Evolutionary conservation across 2,113 vertebrate species (phyloP).

Genomic region (Orycteropus afer): DNA sequence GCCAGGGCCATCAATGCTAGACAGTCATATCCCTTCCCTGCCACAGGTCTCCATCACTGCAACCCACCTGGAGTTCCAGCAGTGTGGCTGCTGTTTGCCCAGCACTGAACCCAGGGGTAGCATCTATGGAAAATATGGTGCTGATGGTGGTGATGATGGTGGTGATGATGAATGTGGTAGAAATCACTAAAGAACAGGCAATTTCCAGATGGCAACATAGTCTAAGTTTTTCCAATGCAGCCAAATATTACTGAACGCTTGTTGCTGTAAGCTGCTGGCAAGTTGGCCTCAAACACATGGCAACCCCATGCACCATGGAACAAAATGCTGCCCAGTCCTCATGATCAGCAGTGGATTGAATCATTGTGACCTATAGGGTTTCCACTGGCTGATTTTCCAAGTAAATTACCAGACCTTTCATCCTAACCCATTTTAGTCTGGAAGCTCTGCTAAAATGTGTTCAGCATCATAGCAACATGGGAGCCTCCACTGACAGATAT

Average conservation of each 20-base stretch:
- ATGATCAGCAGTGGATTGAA: not conserved
- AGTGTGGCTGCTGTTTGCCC: no score
- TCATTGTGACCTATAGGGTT: not conserved
- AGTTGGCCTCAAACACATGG: not conserved
- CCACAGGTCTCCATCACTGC: not conserved
- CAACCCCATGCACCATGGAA: not conserved
- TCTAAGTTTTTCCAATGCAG: not conserved
- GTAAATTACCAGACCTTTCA: not conserved
- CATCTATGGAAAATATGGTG: not conserved
- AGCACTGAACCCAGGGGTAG: not conserved
- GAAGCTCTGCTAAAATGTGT: not conserved
- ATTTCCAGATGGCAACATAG: not conserved
- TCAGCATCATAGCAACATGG: no score
- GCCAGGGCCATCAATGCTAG: not conserved
- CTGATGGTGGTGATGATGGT: not conserved
- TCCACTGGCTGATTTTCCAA: not conserved
- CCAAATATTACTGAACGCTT: not conserved
- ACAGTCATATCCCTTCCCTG: not conserved
- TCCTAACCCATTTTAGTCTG: not conserved
- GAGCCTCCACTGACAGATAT: not conserved
- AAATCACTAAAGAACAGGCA: not conserved
- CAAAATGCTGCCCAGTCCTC: not conserved
- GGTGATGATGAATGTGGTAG: not conserved
- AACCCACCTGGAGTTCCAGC: no score
- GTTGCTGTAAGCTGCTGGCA: not conserved